Evolutionary conservation across 53 echinoderm and acorn worm genomes (phyloP), one percentile per base, ranked within the genome.

Genomic region (Zoroaster sp.): DNA sequence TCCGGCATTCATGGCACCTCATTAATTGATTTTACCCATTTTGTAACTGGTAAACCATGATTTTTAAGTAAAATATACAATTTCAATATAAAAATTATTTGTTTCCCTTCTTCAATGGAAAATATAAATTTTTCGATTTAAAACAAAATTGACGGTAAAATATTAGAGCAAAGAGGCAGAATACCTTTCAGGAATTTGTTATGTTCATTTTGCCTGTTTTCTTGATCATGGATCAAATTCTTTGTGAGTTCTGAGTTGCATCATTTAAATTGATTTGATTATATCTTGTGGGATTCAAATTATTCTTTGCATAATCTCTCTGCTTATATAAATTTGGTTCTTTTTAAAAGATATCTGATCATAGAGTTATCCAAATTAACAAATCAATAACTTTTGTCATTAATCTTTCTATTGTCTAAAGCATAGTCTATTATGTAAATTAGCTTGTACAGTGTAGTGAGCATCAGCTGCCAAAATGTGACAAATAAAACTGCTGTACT

Each of bases 381-480:
- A 75, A 30, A 73, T 23, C 40, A 45, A 41, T 41, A 45, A 39
- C 15, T 63, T n/a, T n/a, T n/a, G 63, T 79, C 30, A 35, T 59
- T 79, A 43, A 23, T 68, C 41, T 36, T 35, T 42, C 69, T 40
- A 43, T n/a, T 83, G 69, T 65, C 21, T 43, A 15, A 83, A 44
- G 32, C 14, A 70, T 70, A 49, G 69, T 70, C 49, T 70, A 66
- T 71, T 46, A 47, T 71, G 85, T 66, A 85, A 85, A 85, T 49
- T 49, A 71, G 85, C 85, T 49, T 85, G 35, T 70, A 71, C 69
- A 85, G 49, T 49, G 71, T 85, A 46, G 85, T 70, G 35, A 55
- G 46, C 15, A 85, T 32, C 70, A 23, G 85, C 85, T 37, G 85
- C 85, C 49, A 49, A 74, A 82, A 67, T 82, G 82, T 82, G 82